Conservation (phyloP, 2,797 vertebrate genomes). For the Sternarchorhynchus goeldii region DNA sequence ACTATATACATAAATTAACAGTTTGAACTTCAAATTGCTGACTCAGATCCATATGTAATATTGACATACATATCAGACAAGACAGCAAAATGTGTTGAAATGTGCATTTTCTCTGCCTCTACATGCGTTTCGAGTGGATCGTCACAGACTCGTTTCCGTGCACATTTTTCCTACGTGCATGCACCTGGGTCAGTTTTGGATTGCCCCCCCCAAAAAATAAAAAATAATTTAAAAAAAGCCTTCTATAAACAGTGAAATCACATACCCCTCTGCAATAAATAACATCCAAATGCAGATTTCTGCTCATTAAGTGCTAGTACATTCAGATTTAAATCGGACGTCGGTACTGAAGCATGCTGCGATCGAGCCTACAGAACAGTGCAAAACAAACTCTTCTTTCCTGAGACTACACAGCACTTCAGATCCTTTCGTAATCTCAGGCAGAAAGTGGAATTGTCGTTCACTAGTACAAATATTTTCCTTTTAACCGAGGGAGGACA, state of each 20-base stretch:
- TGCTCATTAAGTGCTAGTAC: constrained; percentile 71
- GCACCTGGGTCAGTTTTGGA: constrained; percentile 64
- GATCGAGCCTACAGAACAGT: constrained; percentile 73
- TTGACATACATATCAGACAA: constrained; percentile 67
- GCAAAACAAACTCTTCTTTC: constrained; percentile 75
- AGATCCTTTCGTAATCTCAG: constrained; percentile 73
- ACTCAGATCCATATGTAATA: constrained; percentile 48
- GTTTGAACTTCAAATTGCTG: constrained; percentile 62
- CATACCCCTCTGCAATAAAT: constrained; percentile 72
- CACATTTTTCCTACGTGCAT: constrained; percentile 64
- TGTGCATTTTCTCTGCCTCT: constrained; percentile 69
- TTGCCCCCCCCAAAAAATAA: constrained; percentile 59
- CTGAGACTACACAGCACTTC: constrained; percentile 77
- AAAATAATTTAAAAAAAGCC: constrained; percentile 36
- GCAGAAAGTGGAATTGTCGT: constrained; percentile 57
- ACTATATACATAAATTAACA: constrained; percentile 72
- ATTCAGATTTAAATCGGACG: constrained; percentile 75
- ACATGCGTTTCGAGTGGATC: constrained; percentile 70
- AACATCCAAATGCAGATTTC: constrained; percentile 70
- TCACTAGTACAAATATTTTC: constrained; percentile 61
- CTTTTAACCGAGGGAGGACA: constrained; percentile 60
- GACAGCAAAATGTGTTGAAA: constrained; percentile 55
- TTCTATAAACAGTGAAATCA: constrained; percentile 63
- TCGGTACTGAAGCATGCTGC: constrained; percentile 68
- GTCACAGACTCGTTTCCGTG: not conserved